Evolutionary conservation across 2,797 vertebrate genomes (phyloP), one percentile per base, ranked within the genome.

Genomic region (Alauda arvensis): DNA sequence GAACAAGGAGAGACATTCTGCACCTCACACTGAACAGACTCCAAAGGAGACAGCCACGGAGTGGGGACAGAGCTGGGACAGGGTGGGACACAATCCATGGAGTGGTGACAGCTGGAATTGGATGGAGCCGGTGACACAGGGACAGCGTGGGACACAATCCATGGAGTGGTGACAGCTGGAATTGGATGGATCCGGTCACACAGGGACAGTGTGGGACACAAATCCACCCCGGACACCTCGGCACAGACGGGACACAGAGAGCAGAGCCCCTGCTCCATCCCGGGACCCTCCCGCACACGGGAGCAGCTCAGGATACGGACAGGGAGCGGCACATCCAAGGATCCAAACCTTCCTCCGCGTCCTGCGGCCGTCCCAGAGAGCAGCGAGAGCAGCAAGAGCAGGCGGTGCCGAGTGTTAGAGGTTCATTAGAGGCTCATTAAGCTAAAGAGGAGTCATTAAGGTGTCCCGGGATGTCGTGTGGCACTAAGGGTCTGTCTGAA

Each of bases 271-370:
- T 0, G 29, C 69, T 31, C 80, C 33, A 49, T 5, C 14, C 77
- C 29, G n/a, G n/a, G 16, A 37, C 37, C 37, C 10, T 37, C 37
- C 37, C 61, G 26, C 17, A 15, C 55, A 12, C 25, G 0, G 34
- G 89, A 57, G 70, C 62, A 51, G 25, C 77, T 62, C 4, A 16
- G 83, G 60, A 83, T 31, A 72, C 14, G 90, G 77, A 93, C 87
- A 86, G 23, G 29, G 33, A 92, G 29, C 18, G 68, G 80, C 51
- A 62, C 11, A 70, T 7, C 71, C 81, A 56, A 14, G 90, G 55
- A 86, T 49, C 74, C 94, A 94, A 94, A 94, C 92, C 90, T 92
- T 91, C 74, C 61, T 77, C 55, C 33, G 51, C 10, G 76, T 88
- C 8, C 74, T 66, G 86, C 46, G 4, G 85, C 28, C 61, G 49